Conservation (phyloP, 2,888 invertebrate species). For the Sinentomon sp. region DNA sequence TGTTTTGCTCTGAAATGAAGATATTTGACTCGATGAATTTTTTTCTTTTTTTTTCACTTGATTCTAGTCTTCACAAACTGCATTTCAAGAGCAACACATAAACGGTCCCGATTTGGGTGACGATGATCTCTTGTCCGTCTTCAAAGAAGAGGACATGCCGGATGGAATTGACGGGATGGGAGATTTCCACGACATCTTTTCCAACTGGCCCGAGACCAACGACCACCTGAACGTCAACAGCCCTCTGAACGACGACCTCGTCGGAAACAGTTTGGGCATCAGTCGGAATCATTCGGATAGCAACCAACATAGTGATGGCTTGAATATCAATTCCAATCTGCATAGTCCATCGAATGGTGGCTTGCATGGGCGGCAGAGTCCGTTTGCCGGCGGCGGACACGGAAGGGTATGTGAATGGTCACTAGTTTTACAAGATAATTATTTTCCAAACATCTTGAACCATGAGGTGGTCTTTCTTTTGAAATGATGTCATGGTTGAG, state of each 20-base stretch:
- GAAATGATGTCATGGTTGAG: no score
- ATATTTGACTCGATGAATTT: no score
- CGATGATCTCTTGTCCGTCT: constrained; percentile 30
- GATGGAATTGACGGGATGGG: constrained; percentile 42
- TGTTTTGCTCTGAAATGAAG: no score
- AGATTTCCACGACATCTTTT: constrained; percentile 50
- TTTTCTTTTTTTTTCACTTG: constrained; percentile 10
- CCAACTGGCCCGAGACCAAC: constrained; percentile 32
- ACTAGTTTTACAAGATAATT: no score
- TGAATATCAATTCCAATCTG: no score
- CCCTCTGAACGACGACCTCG: constrained; percentile 7
- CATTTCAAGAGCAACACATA: constrained; percentile 35
- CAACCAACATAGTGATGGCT: no score
- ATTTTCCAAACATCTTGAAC: no score
- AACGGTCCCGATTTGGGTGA: constrained; percentile 36
- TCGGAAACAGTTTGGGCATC: no score
- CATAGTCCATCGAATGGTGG: no score
- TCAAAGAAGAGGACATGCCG: constrained; percentile 26
- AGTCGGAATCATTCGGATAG: no score
- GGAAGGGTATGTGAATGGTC: constrained; percentile 22
- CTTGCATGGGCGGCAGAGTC: constrained; percentile 25
- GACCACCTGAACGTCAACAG: constrained; percentile 15
- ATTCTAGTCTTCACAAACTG: constrained; percentile 35
- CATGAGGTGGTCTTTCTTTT: no score
- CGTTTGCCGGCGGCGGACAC: constrained; percentile 26